Conservation (phyloP, 2,888 invertebrate species). For the Cyrtodaria siliqua region DNA sequence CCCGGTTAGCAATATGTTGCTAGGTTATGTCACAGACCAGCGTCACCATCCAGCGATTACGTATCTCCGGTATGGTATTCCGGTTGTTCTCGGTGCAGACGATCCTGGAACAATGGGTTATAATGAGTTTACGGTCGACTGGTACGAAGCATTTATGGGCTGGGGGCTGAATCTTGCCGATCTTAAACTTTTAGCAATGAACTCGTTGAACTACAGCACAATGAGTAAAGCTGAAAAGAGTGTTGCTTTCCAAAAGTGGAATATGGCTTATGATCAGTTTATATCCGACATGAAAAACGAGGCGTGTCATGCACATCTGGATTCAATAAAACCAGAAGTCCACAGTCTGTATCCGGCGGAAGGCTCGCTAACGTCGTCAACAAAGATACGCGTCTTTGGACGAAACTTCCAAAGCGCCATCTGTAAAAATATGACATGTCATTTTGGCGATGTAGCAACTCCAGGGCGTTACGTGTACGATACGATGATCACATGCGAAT, state of each 20-base stretch:
- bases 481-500: conserved; percentile 32
- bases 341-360: conserved; percentile 40
- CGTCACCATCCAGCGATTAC: conserved; percentile 60
- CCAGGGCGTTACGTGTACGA: conserved; percentile 40
- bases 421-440: conserved; percentile 46
- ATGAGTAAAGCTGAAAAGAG: conserved; percentile 34
- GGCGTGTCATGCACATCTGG: conserved; percentile 37
- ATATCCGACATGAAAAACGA: conserved; percentile 33
- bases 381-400: conserved; percentile 53
- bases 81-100: conserved; percentile 56
- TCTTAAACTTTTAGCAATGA: conserved; percentile 40
- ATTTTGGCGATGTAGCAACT: conserved; percentile 32
- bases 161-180: conserved; percentile 56
- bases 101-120: conserved; percentile 60
- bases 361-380: conserved; percentile 18
- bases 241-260: conserved; percentile 41
- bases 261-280: conserved; percentile 29
- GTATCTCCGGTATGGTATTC: conserved; percentile 56
- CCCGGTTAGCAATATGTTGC: conserved; percentile 58
- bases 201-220: conserved; percentile 54
- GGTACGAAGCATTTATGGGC: conserved; percentile 62
- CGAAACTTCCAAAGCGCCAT: conserved; percentile 43
- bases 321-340: background rate
- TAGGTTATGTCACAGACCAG: conserved; percentile 60
- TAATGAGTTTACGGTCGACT: conserved; percentile 60